These are phyloP conservation scores for Brachionus koreanus DNA, from an alignment of 1,140 invertebrate species.

Conservation along the genomic window DNA sequence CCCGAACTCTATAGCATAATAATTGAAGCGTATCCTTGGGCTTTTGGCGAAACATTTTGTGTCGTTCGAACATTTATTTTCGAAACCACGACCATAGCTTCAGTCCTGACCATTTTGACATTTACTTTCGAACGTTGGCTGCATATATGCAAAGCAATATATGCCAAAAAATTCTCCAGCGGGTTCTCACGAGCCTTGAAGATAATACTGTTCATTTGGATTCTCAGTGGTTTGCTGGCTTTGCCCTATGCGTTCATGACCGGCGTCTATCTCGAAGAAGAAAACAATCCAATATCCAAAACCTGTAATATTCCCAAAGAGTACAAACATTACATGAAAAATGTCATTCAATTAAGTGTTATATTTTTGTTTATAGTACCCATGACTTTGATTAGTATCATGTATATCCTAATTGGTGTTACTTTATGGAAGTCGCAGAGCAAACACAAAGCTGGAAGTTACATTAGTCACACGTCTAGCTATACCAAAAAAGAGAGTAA, in stretches of 20 bases:
- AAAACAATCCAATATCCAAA: not conserved
- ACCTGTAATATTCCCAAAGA: slow-evolving; percentile 47
- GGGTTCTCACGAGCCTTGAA: slow-evolving; percentile 73
- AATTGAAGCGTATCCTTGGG: slow-evolving; percentile 77
- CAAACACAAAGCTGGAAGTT: slow-evolving; percentile 44
- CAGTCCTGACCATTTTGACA: slow-evolving; percentile 82
- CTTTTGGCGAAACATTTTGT: slow-evolving; percentile 80
- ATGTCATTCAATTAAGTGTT: slow-evolving; percentile 30
- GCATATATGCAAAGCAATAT: slow-evolving; percentile 85
- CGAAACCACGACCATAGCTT: slow-evolving; percentile 86
- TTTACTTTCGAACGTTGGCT: slow-evolving; percentile 92
- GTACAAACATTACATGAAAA: slow-evolving; percentile 43
- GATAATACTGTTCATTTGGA: slow-evolving; percentile 75
- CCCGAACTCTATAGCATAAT: slow-evolving; percentile 76
- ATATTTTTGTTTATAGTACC: slow-evolving; percentile 59
- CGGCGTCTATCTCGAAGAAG: not conserved
- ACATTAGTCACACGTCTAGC: slow-evolving; percentile 44
- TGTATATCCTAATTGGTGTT: slow-evolving; percentile 58
- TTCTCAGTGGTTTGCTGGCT: slow-evolving; percentile 70
- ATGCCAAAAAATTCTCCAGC: slow-evolving; percentile 77
- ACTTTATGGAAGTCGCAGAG: slow-evolving; percentile 52
- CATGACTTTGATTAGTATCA: slow-evolving; percentile 55
- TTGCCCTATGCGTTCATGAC: slow-evolving; percentile 63
- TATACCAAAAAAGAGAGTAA: slow-evolving; percentile 41
- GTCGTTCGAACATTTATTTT: slow-evolving; percentile 74